These are phyloP conservation scores for Heterocephalus glaber DNA, from an alignment of 2,113 vertebrate genomes.

Conservation along the genomic window DNA sequence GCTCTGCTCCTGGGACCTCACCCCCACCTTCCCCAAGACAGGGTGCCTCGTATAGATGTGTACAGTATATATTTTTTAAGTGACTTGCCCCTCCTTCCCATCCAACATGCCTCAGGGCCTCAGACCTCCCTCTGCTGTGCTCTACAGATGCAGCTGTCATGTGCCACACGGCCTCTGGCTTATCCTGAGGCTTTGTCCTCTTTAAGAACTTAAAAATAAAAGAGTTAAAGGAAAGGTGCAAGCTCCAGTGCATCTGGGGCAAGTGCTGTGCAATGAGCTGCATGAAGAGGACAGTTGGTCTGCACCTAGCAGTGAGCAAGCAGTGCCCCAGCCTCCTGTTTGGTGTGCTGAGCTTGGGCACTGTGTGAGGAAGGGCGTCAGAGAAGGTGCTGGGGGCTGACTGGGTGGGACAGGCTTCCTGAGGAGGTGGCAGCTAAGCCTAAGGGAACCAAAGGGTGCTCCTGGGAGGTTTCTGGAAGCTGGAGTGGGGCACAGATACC, in stretches of 20 bases:
- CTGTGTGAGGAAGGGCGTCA: background rate
- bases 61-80: slow-evolving; percentile 75
- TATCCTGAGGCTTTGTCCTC: background rate
- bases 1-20: background rate
- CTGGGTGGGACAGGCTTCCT: background rate
- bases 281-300: background rate
- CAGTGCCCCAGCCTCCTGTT: background rate
- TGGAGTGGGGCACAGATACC: too few relatives aligned
- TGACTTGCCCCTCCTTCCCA: slow-evolving; percentile 43
- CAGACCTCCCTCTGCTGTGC: background rate
- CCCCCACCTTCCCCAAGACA: background rate
- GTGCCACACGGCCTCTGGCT: background rate
- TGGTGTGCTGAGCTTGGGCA: background rate
- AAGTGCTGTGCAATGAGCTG: background rate
- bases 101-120: slow-evolving; percentile 62
- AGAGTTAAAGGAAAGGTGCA: slow-evolving; percentile 19
- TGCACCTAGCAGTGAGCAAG: too few relatives aligned
- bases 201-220: slow-evolving; percentile 71
- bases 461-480: background rate
- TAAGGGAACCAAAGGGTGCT: background rate
- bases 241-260: background rate
- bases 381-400: background rate
- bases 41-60: slow-evolving; percentile 19
- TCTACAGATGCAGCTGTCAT: background rate
- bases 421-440: background rate